phyloP scores from a whole-genome alignment of 2,888 invertebrate species.

The Lycophotia porphyrea region DNA sequence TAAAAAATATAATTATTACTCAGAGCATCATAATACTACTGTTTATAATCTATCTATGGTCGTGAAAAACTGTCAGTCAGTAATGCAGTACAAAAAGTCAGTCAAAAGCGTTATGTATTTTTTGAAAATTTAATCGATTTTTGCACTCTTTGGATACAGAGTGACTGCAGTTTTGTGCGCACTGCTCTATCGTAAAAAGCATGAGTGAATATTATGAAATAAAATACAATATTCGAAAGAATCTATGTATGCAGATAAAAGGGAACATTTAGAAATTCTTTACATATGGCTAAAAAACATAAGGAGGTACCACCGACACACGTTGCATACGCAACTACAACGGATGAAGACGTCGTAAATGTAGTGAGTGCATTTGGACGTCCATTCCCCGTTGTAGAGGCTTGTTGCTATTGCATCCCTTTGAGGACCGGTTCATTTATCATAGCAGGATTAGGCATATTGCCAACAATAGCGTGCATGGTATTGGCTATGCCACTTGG shows the following conservation, averaged over 20 bases:
- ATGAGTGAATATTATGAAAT: not conserved
- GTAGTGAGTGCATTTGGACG: conserved; percentile 43
- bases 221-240: conserved; percentile 2
- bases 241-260: conserved; percentile 17
- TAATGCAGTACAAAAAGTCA: not conserved
- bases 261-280: not conserved
- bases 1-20: no score
- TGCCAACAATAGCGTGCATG: conserved; percentile 67
- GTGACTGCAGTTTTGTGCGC: conserved; percentile 31
- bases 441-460: conserved; percentile 68
- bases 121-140: no score
- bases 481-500: conserved; percentile 60
- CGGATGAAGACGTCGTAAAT: not conserved
- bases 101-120: conserved; percentile 1
- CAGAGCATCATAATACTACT: no score
- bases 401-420: conserved; percentile 66
- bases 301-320: not conserved
- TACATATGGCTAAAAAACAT: conserved; percentile 16
- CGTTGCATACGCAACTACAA: not conserved
- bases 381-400: conserved; percentile 59
- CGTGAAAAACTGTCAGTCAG: not conserved
- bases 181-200: conserved; percentile 53
- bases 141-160: conserved; percentile 7
- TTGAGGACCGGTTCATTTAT: conserved; percentile 62
- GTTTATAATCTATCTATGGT: no score